Conservation (phyloP, 2,113 vertebrate genomes). For the Pterocles orientalis region DNA sequence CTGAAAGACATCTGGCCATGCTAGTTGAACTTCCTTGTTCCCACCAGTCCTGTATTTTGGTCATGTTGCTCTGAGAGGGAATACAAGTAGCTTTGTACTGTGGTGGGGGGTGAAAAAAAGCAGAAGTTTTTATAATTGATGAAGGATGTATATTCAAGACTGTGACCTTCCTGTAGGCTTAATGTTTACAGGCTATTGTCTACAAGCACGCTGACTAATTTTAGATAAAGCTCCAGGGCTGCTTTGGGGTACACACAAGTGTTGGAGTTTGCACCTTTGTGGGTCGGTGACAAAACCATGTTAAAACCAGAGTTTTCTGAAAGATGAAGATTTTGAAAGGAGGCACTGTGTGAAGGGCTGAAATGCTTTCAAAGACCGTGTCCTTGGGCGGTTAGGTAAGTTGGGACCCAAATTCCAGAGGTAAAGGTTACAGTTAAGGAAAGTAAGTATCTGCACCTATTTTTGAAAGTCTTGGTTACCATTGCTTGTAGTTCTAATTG, state of each 20-base stretch:
- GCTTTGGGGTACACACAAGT: background rate
- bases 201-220: background rate
- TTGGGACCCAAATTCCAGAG: background rate
- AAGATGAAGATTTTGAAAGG: background rate
- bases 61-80: background rate
- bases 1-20: background rate
- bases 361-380: background rate
- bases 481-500: background rate
- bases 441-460: background rate
- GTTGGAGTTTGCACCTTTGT: background rate
- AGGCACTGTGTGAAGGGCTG: background rate
- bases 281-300: background rate
- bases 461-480: background rate
- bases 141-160: background rate
- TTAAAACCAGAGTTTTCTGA: background rate
- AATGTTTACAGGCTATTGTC: background rate
- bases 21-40: background rate
- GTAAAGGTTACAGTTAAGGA: background rate
- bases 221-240: background rate
- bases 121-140: background rate
- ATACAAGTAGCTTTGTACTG: background rate
- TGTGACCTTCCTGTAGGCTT: background rate
- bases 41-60: background rate
- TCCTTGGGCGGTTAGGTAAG: background rate
- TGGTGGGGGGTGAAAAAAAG: rapidly evolving